These are phyloP conservation scores for Parauchenoglanis ngamensis DNA, from an alignment of 2,797 vertebrate species.

Conservation along the genomic window DNA sequence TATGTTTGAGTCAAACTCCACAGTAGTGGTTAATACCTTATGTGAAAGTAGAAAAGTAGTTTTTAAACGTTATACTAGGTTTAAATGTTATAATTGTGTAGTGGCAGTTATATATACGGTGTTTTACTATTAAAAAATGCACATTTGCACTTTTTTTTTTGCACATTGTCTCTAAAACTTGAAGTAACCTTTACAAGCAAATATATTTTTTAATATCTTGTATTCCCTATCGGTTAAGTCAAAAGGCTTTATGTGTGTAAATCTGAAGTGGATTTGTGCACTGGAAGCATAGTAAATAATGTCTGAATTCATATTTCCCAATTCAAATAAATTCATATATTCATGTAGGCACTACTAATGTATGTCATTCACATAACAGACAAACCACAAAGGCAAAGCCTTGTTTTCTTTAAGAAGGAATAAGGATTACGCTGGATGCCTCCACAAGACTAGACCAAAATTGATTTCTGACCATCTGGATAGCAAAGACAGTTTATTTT, in stretches of 20 bases:
- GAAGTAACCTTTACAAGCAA: background rate
- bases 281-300: background rate
- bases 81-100: too few relatives aligned
- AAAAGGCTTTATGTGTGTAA: background rate
- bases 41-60: too few relatives aligned
- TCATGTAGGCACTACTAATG: background rate
- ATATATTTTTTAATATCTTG: background rate
- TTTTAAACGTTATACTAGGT: too few relatives aligned
- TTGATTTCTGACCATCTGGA: slow-evolving; percentile 72
- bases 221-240: background rate
- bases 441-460: slow-evolving; percentile 49
- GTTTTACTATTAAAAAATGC: too few relatives aligned
- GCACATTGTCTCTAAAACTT: background rate
- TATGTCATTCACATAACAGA: background rate
- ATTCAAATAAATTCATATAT: background rate
- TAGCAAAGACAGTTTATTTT: slow-evolving; percentile 66
- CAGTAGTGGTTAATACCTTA: too few relatives aligned
- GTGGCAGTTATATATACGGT: too few relatives aligned
- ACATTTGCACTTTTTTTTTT: too few relatives aligned
- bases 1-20: too few relatives aligned
- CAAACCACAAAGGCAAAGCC: slow-evolving; percentile 16
- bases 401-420: slow-evolving; percentile 48
- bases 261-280: background rate
- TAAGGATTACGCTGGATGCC: slow-evolving; percentile 58
- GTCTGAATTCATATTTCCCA: background rate